A percentile compares a stretch with the other conserved stretches of the same genome.
These are phyloP conservation scores for Ennomos fuscantarius DNA, from an alignment of 2,888 invertebrate species.

Conservation along the genomic window DNA sequence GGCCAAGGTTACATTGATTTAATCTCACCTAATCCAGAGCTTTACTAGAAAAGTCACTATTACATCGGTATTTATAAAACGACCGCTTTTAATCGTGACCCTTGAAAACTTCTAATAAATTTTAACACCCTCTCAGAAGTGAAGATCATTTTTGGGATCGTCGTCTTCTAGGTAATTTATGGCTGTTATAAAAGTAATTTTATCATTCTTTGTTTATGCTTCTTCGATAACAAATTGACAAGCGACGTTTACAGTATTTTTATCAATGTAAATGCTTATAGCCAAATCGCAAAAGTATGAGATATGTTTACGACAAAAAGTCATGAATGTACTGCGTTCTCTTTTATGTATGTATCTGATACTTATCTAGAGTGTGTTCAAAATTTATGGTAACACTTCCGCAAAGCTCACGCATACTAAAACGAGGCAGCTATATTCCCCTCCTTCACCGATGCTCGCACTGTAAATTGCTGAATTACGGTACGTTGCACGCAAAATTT, in stretches of 20 bases:
- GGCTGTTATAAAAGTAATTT: constrained; percentile 45
- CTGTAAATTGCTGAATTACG: constrained; percentile 32
- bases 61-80: constrained; percentile 26
- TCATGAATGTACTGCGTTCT: constrained; percentile 43
- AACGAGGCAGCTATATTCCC: constrained; percentile 38
- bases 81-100: constrained; percentile 37
- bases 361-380: constrained; percentile 51
- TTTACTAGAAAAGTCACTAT: constrained; percentile 5
- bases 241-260: constrained; percentile 6
- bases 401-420: constrained; percentile 48
- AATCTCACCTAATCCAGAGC: constrained; percentile 15
- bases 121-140: constrained; percentile 43
- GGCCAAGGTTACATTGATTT: constrained; percentile 15
- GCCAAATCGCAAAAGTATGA: constrained; percentile 5
- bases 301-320: constrained; percentile 26
- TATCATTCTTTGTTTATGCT: constrained; percentile 29
- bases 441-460: constrained; percentile 24
- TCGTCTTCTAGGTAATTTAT: constrained; percentile 48
- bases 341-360: constrained; percentile 39
- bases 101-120: constrained; percentile 50
- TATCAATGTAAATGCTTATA: constrained; percentile 8
- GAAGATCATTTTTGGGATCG: constrained; percentile 44
- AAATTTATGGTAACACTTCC: constrained; percentile 59
- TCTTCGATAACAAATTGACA: constrained; percentile 22
- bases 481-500: constrained; percentile 30